Evolutionary conservation across 1,140 invertebrate genomes (phyloP).

Genomic region (Anadara kagoshimensis): DNA sequence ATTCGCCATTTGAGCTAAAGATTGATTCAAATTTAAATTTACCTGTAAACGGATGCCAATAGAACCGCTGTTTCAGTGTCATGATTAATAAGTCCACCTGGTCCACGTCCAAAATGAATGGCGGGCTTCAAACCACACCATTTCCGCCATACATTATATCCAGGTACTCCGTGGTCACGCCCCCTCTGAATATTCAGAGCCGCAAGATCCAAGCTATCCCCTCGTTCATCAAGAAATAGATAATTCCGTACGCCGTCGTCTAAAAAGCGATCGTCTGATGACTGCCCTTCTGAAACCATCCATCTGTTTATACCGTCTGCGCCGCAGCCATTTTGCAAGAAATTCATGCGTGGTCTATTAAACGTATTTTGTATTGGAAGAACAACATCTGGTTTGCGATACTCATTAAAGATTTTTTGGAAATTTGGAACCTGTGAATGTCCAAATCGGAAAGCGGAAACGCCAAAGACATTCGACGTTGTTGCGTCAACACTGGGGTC

Average conservation of each 20-base stretch:
- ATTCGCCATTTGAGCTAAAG: no score
- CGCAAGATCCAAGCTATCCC: conserved; percentile 67
- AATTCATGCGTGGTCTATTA: conserved; percentile 26
- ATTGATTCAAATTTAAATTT: not conserved
- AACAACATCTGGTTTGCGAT: conserved; percentile 73
- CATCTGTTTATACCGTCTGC: conserved; percentile 14
- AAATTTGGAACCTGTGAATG: conserved; percentile 88
- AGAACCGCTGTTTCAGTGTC: conserved; percentile 5
- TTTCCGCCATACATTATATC: conserved; percentile 44
- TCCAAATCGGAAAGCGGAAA: conserved; percentile 94
- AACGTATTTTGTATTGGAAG: conserved; percentile 48
- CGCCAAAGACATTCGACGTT: conserved; percentile 96
- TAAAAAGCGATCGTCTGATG: conserved; percentile 29
- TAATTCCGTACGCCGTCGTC: conserved; percentile 81
- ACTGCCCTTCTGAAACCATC: conserved; percentile 28
- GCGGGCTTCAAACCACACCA: conserved; percentile 37
- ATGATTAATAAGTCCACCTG: conserved; percentile 20
- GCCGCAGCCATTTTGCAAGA: conserved; percentile 15
- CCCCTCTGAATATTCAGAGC: conserved; percentile 80
- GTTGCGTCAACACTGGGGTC: conserved; percentile 86
- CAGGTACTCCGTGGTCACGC: conserved; percentile 88
- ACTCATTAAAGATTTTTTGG: conserved; percentile 85
- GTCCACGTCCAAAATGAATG: conserved; percentile 22
- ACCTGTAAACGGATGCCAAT: conserved; percentile 21
- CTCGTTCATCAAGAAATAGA: conserved; percentile 35